These are phyloP conservation scores for Cotesia glomerata DNA, from an alignment of 1,140 invertebrate genomes.

Conservation along the genomic window DNA sequence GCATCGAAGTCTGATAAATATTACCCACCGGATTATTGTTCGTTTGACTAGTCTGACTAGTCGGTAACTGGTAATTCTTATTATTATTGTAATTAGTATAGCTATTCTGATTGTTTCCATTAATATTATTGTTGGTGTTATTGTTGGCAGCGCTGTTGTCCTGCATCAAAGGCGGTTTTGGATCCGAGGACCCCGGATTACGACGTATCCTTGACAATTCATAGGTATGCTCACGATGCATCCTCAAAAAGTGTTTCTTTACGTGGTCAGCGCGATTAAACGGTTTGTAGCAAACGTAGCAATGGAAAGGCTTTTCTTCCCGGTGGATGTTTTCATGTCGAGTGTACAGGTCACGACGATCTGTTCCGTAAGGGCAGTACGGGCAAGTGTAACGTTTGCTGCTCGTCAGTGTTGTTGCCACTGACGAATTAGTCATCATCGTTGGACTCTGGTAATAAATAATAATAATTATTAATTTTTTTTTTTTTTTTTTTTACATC, in stretches of 20 bases:
- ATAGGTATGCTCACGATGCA: conserved; percentile 86
- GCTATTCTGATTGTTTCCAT: conserved; percentile 37
- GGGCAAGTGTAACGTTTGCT: conserved; percentile 83
- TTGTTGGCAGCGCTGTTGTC: neutral
- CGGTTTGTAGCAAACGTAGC: conserved; percentile 88
- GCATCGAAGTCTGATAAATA: conserved; percentile 45
- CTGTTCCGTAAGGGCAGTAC: conserved; percentile 87
- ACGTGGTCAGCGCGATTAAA: conserved; percentile 95
- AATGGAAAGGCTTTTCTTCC: conserved; percentile 92
- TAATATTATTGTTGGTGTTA: conserved; percentile 18
- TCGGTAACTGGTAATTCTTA: conserved; percentile 52
- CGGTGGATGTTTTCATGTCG: conserved; percentile 95
- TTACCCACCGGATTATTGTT: neutral
- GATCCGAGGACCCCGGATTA: conserved; percentile 38
- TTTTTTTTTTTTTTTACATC: no score
- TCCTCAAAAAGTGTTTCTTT: conserved; percentile 90
- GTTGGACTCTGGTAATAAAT: conserved; percentile 36
- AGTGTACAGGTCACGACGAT: conserved; percentile 91
- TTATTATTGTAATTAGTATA: conserved; percentile 46
- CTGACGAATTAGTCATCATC: conserved; percentile 36
- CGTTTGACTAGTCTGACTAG: conserved; percentile 22
- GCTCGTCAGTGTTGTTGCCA: conserved; percentile 41
- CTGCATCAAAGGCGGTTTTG: conserved; percentile 16
- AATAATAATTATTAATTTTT: no score
- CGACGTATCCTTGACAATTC: conserved; percentile 82